Evolutionary conservation across 2,888 invertebrate species (phyloP), one percentile per base, ranked within the genome.

Genomic region (Strigamia transsilvanica): DNA sequence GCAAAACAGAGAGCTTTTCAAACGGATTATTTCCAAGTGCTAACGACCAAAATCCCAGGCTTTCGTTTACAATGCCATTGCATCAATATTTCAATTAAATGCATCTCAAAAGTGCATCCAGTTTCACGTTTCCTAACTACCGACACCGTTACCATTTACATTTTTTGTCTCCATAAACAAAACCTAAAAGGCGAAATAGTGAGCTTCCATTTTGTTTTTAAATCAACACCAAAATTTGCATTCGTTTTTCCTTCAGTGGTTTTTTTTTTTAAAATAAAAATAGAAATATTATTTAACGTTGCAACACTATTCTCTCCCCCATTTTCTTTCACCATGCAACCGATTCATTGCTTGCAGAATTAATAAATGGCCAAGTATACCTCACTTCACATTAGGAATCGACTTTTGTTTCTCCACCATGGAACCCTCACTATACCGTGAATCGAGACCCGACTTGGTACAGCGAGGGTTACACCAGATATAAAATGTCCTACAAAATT

Each of bases 141-240:
- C 27, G 42, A 15, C 42, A 42, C 42, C 42, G 15, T 46, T 46
- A 10, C 46, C 4, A 12, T 38, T 6, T 15, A 2, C 5, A 46
- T 46, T 46, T 46, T n/a, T 46, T 46, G n/a, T 46, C 46, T 46
- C 15, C 46, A 2, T 12, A n/a, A 46, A n/a, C 13, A n/a, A 13
- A n/a, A 46, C 4, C n/a, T 4, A 56, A 56, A 27, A 18, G 56
- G 21, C 56, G 56, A 56, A 56, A 56, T 18, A 56, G 56, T 56
- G 56, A 56, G 56, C 56, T 56, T 56, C 18, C 18, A 56, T 56
- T 56, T 51, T n/a, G n/a, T n/a, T n/a, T n/a, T n/a, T n/a, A n/a
- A n/a, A 27, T 27, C 56, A 56, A 56, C 56, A 56, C 56, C n/a
- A n/a, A 56, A 56, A 13, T 15, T 46, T n/a, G 38, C 38, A 38